Conservation (phyloP, 2,113 vertebrate genomes). For the Cepphus grylle region DNA sequence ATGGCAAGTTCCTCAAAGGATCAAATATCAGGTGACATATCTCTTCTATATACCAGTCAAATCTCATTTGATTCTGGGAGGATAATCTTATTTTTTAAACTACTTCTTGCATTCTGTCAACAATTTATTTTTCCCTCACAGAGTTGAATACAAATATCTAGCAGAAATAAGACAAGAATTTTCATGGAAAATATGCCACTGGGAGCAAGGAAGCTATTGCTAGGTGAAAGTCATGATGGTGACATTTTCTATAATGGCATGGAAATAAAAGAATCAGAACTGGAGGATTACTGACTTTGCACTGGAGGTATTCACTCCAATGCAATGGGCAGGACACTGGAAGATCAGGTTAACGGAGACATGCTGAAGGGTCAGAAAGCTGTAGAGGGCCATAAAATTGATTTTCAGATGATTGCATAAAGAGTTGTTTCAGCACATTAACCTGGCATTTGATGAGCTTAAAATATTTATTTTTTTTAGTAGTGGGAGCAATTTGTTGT, state of each 20-base stretch:
- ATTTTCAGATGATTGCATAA: neutral
- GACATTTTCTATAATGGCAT: neutral
- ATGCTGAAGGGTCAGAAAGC: neutral
- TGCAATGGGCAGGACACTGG: neutral
- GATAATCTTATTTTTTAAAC: neutral
- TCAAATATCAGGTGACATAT: neutral
- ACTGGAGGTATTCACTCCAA: neutral
- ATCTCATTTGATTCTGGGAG: neutral
- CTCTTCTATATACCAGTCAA: neutral
- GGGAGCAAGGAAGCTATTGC: neutral
- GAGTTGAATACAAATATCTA: neutral
- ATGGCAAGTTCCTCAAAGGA: neutral
- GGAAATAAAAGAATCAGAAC: neutral
- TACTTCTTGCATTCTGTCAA: neutral
- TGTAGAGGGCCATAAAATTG: neutral
- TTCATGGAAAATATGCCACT: neutral
- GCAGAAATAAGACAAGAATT: neutral
- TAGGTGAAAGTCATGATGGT: neutral
- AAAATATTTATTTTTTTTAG: neutral
- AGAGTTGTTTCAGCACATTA: neutral
- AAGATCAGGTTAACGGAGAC: neutral
- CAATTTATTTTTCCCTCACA: neutral
- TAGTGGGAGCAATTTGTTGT: neutral
- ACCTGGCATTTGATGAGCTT: neutral
- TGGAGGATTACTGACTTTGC: neutral